Conservation (phyloP, 2,888 invertebrate genomes). For the Chloroclysta siterata region DNA sequence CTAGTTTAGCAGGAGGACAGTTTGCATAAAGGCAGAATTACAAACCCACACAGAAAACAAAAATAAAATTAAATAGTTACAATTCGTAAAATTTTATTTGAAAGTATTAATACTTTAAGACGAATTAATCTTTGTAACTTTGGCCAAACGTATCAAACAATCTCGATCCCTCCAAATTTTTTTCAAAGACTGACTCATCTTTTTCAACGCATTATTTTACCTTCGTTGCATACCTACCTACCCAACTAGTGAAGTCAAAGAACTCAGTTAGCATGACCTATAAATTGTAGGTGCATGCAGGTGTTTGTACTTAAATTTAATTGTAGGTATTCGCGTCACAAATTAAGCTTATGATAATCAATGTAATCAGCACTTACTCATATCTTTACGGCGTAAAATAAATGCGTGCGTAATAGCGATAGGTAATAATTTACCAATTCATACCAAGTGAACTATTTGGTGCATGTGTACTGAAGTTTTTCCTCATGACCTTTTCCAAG, state of each 20-base stretch:
- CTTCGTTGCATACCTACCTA: conserved; percentile 9
- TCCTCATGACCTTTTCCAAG: neutral
- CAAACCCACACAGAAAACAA: too few relatives aligned
- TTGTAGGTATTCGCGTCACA: conserved; percentile 15
- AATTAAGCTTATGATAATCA: conserved; percentile 16
- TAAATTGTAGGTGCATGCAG: conserved; percentile 49
- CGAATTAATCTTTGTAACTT: too few relatives aligned
- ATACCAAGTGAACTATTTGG: conserved; percentile 3
- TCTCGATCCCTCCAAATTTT: too few relatives aligned
- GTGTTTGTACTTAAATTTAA: conserved; percentile 40
- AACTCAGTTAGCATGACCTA: conserved; percentile 39
- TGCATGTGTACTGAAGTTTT: conserved; percentile 23
- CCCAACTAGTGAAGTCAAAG: conserved; percentile 25
- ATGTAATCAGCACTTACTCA: conserved; percentile 19
- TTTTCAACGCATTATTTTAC: conserved; percentile 2
- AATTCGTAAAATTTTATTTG: too few relatives aligned
- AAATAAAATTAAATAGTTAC: too few relatives aligned
- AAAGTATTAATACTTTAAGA: too few relatives aligned
- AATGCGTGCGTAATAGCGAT: conserved; percentile 4
- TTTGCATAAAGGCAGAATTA: too few relatives aligned
- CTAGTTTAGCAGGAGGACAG: too few relatives aligned
- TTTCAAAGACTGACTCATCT: too few relatives aligned
- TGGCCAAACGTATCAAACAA: too few relatives aligned
- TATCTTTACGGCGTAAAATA: conserved; percentile 14
- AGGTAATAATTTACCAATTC: neutral